phyloP scores from a whole-genome alignment of 2,113 vertebrate species.

The Astur gentilis region DNA sequence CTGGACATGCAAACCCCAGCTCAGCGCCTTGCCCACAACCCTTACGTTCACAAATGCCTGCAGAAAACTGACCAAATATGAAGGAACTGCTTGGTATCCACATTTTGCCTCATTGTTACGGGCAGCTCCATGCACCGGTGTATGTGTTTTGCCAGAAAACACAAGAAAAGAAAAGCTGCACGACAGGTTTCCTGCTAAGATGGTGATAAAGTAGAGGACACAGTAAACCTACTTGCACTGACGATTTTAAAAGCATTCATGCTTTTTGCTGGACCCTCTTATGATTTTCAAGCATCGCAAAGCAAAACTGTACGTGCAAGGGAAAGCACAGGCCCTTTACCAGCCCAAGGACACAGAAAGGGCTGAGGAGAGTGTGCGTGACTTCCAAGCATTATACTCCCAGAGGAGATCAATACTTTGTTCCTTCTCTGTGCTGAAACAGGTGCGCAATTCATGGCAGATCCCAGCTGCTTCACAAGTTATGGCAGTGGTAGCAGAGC shows the following conservation, averaged over 20 bases:
- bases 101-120: fast-evolving
- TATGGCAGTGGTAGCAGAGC: background rate
- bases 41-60: background rate
- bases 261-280: background rate
- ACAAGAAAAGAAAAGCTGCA: background rate
- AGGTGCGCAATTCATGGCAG: background rate
- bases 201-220: background rate
- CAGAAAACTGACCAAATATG: background rate
- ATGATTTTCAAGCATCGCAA: background rate
- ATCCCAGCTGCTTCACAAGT: background rate
- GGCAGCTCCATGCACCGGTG: background rate
- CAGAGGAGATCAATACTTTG: background rate
- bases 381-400: background rate
- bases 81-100: background rate
- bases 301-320: fast-evolving
- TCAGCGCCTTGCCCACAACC: fast-evolving
- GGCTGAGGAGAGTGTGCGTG: background rate
- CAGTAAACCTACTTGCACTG: background rate
- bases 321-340: background rate
- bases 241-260: background rate
- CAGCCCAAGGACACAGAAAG: background rate
- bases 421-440: background rate
- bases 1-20: background rate
- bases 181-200: background rate
- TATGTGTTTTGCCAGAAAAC: background rate